phyloP scores from a whole-genome alignment of 1,140 invertebrate genomes.

The Sarcophaga bullata region DNA sequence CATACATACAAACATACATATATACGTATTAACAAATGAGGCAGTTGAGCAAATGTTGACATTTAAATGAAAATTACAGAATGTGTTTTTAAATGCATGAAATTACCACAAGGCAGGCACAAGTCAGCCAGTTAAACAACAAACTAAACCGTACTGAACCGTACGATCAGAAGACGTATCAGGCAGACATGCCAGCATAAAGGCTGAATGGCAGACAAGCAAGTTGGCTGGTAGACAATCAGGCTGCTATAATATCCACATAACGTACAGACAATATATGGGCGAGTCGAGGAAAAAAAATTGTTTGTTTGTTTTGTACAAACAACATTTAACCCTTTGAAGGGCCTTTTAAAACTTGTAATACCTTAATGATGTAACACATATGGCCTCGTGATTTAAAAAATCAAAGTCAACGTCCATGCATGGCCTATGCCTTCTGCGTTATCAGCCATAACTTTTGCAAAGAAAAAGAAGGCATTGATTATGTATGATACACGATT shows the following conservation, averaged over 20 bases:
- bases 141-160: no score
- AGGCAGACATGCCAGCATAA: background rate
- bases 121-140: background rate
- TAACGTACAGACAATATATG: no score
- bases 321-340: no score
- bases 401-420: no score
- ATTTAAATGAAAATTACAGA: slow-evolving; percentile 20
- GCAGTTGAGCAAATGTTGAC: background rate
- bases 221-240: background rate
- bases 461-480: no score
- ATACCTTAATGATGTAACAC: no score
- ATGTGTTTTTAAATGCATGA: slow-evolving; percentile 24
- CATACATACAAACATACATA: background rate
- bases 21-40: background rate
- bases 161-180: no score
- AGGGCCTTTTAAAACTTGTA: no score
- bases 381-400: no score
- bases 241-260: background rate
- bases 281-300: background rate
- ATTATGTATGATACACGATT: no score
- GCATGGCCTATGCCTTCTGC: no score
- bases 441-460: no score
- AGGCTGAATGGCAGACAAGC: background rate
- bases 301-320: background rate
- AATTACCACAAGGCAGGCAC: slow-evolving; percentile 22